Evolutionary conservation across 2,797 vertebrate species (phyloP), one percentile per base, ranked within the genome.

Genomic region (Sphenopsis melanotis): DNA sequence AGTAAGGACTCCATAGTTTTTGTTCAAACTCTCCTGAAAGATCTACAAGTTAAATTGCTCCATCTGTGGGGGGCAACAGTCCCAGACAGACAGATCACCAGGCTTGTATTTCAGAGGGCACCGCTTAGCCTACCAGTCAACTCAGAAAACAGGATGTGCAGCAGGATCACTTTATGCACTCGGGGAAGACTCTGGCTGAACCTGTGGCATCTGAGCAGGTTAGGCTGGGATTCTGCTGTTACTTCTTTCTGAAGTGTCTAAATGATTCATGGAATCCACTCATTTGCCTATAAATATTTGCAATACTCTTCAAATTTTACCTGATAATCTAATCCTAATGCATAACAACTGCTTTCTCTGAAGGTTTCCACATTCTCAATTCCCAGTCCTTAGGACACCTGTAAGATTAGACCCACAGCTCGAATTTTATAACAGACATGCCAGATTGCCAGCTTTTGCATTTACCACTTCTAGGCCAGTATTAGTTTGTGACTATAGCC

Each of bases 401-500:
- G 42, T 7, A 82, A 18, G n/a, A 90, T 1, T 30, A 18, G 29
- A 75, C 55, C 44, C 68, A 49, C 21, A 64, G 53, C 53, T 74
- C 76, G 41, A 55, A 12, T 49, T 89, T 76, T 4, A 0, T 29
- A 44, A 71, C 8, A 60, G 16, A 46, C 44, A 89, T 0, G 18
- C 32, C 81, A 66, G 56, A 64, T 9, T 29, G 39, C 9, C n/a
- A 71, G 27, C n/a, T 93, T 74, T 52, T 1, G 69, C 39, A 84
- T 46, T 87, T 50, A 63, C 30, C 57, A 60, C 47, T 56, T 66
- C 17, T 39, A 77, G 42, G 44, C 64, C 32, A 29, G 1, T 6
- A 77, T 22, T 42, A 84, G 61, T 59, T 89, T 53, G 64, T 92
- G 46, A 87, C 36, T 12, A 53, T 30, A 80, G 83, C 37, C 18